Evolutionary conservation across 2,888 invertebrate species (phyloP).

Genomic region (Cheilosia urbana): DNA sequence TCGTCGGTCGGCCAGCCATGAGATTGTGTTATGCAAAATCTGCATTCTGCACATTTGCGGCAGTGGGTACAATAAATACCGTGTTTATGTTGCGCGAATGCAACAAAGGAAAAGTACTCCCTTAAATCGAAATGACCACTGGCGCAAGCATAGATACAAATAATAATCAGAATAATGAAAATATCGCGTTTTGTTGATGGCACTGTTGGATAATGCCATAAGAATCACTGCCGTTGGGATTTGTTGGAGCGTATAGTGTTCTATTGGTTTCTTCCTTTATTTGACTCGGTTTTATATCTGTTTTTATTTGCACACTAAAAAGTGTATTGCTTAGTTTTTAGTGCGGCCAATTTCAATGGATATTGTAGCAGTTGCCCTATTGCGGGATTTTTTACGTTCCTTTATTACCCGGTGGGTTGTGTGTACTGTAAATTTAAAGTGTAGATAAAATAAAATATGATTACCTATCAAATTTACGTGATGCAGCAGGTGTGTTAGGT

Average conservation of each 20-base stretch:
- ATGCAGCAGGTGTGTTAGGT: too few relatives aligned
- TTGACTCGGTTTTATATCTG: constrained; percentile 25
- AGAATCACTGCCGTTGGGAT: constrained; percentile 5
- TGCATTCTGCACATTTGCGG: constrained; percentile 19
- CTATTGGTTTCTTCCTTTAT: constrained; percentile 21
- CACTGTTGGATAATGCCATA: constrained; percentile 15
- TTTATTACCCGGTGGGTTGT: too few relatives aligned
- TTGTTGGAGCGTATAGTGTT: constrained; percentile 30
- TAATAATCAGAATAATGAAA: constrained; percentile 53
- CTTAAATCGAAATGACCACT: constrained; percentile 33
- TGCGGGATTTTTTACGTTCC: too few relatives aligned
- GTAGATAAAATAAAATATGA: too few relatives aligned
- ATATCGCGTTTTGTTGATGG: constrained; percentile 45
- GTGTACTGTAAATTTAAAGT: too few relatives aligned
- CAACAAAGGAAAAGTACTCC: constrained; percentile 26
- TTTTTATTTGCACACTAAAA: not conserved
- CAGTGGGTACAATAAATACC: constrained; percentile 34
- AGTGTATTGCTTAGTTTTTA: not conserved
- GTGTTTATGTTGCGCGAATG: constrained; percentile 19
- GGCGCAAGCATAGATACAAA: constrained; percentile 31
- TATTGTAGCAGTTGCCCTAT: not conserved
- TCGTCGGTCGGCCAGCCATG: not conserved
- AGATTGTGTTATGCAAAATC: constrained; percentile 21
- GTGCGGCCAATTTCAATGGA: not conserved
- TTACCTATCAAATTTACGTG: too few relatives aligned